A percentile compares a stretch with the other conserved stretches of the same genome.
phyloP scores from a whole-genome alignment of 2,113 vertebrate species.

The Typhlomys cinereus region DNA sequence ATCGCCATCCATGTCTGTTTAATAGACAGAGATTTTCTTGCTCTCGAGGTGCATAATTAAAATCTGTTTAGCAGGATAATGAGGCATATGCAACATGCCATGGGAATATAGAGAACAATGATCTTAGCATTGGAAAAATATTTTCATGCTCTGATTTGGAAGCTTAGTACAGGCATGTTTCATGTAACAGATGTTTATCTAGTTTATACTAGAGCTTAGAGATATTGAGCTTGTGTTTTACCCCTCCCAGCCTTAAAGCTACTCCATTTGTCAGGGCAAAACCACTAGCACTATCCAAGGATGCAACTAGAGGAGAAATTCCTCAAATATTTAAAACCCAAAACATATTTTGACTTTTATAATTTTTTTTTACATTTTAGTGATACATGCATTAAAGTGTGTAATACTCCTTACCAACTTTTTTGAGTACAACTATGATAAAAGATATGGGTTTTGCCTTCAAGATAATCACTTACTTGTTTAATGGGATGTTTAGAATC shows the following conservation, averaged over 20 bases:
- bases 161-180: not conserved
- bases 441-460: not conserved
- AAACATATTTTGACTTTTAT: not conserved
- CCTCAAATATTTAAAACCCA: slow-evolving; percentile 34
- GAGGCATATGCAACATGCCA: not conserved
- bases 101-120: not conserved
- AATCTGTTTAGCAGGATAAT: not conserved
- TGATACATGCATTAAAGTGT: not conserved
- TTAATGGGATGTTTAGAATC: not conserved
- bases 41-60: not conserved
- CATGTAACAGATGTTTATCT: not conserved
- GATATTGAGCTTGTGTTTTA: not conserved
- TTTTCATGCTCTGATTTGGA: slow-evolving; percentile 5
- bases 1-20: not conserved
- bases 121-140: slow-evolving; percentile 5
- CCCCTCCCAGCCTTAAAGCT: not conserved
- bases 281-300: not conserved
- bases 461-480: not conserved
- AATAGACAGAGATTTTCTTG: not conserved
- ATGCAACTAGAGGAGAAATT: not conserved
- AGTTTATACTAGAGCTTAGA: not conserved
- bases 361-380: not conserved
- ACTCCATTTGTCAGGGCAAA: not conserved
- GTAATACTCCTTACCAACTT: not conserved
- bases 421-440: not conserved